These are phyloP conservation scores for Aplocera efformata DNA, from an alignment of 2,888 invertebrate genomes.

Conservation along the genomic window DNA sequence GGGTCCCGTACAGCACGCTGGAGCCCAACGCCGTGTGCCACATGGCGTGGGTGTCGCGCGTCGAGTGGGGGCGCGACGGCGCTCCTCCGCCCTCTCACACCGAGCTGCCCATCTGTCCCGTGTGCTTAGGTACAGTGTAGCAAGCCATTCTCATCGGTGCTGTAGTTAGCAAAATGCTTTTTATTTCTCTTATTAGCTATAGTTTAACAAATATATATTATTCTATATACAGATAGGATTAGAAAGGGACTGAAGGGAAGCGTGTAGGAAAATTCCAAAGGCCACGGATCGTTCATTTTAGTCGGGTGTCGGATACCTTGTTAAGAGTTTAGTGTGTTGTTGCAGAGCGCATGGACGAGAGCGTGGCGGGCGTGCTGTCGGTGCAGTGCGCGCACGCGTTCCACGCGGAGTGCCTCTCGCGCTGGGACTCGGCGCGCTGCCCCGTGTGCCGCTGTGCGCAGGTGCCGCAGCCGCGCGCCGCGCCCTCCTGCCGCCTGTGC, in stretches of 20 bases:
- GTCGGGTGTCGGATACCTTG: no score
- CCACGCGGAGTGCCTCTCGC: slow-evolving; percentile 95
- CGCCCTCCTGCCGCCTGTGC: slow-evolving; percentile 82
- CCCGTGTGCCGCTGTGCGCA: slow-evolving; percentile 97
- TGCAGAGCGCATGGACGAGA: slow-evolving; percentile 97
- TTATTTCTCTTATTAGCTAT: no score
- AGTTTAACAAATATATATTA: no score
- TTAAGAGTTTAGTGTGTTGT: background rate
- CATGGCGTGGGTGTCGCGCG: slow-evolving; percentile 96
- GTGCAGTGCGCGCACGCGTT: slow-evolving; percentile 99
- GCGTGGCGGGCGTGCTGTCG: slow-evolving; percentile 97
- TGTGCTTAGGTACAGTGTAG: slow-evolving; percentile 84
- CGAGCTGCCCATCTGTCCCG: slow-evolving; percentile 98
- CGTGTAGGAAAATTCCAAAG: no score
- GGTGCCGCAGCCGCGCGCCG: slow-evolving; percentile 88
- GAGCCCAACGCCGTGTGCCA: slow-evolving; percentile 96
- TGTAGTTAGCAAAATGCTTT: no score
- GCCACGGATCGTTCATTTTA: no score
- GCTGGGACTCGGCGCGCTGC: slow-evolving; percentile 98
- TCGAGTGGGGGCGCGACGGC: slow-evolving; percentile 92
- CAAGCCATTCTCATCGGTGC: no score
- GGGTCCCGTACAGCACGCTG: slow-evolving; percentile 94
- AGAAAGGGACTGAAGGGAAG: no score
- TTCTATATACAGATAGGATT: no score
- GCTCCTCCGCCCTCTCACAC: slow-evolving; percentile 88